Evolutionary conservation across 2,113 vertebrate genomes (phyloP), one percentile per base, ranked within the genome.

Genomic region (Calypte anna): DNA sequence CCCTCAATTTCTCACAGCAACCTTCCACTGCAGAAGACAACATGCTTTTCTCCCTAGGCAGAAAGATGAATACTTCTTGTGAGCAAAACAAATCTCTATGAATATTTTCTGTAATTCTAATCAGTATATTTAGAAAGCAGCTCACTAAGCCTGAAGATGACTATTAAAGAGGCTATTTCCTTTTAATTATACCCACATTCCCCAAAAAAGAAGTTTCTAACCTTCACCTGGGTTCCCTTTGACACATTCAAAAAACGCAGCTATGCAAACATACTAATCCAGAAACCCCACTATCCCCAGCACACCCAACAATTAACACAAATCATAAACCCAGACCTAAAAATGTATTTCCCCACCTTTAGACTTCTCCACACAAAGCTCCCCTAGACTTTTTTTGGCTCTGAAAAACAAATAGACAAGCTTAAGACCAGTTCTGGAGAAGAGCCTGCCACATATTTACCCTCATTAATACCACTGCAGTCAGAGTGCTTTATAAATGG

Each of bases 311-410:
- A 93, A 96, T 73, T 94, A 96, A 68, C 36, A 2, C n/a, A 94
- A 96, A 84, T 94, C 88, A 93, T 68, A 95, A 94, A n/a, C 86
- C 92, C 50, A 79, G 73, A 93, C 82, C 90, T 95, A 97, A 96
- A 96, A 96, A 92, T 1, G 0, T 50, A 76, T 86, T 91, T 96
- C 76, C 55, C 90, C 58, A 84, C 62, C 85, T 93, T 90, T 46
- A 22, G 73, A 58, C 21, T 95, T 94, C 66, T 91, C 53, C n/a
- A 62, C 82, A 93, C 54, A 62, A 91, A 93, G 36, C 23, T 81
- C 40, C 44, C 33, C n/a, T 43, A 78, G 64, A 82, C 40, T 18
- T 81, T 86, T 82, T 86, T 82, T 77, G 50, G 53, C 64, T 88
- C 76, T 6, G 1, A 84, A 95, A 93, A 46, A 50, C 54, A 92